A percentile compares a stretch with the other conserved stretches of the same genome.
phyloP scores from a whole-genome alignment of 2,113 vertebrate species.

The Cyprinodon variegatus region DNA sequence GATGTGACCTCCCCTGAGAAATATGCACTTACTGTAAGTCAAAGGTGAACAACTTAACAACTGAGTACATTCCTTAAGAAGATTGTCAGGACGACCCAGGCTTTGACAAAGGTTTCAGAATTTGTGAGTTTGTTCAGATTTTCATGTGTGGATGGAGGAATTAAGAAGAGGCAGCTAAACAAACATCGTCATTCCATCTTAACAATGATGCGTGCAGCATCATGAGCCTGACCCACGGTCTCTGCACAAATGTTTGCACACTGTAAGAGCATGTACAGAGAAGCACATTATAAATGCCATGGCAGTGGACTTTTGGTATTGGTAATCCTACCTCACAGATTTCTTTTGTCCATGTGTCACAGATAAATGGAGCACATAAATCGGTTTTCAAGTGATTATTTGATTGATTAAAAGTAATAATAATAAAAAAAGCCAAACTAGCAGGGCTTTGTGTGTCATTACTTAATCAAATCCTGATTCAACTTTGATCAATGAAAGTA shows the following conservation, averaged over 20 bases:
- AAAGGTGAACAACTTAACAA: slow-evolving; percentile 22
- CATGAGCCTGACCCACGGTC: not conserved
- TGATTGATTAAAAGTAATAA: not conserved
- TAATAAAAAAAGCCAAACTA: not conserved
- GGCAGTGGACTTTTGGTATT: not conserved
- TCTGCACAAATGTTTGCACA: not conserved
- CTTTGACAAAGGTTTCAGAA: slow-evolving; percentile 4
- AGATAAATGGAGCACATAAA: not conserved
- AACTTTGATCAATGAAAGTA: too few relatives aligned
- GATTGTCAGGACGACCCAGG: not conserved
- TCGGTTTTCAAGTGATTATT: not conserved
- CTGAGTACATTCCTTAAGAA: slow-evolving; percentile 1
- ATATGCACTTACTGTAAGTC: slow-evolving; percentile 36
- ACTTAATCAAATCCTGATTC: too few relatives aligned
- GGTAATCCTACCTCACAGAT: not conserved
- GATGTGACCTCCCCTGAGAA: slow-evolving; percentile 40
- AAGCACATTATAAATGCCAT: not conserved
- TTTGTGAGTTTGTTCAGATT: not conserved
- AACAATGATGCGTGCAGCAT: slow-evolving; percentile 9
- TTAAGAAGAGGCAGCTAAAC: not conserved
- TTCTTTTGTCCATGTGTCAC: not conserved
- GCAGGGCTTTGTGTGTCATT: too few relatives aligned
- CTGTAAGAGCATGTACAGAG: not conserved
- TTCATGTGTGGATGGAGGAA: slow-evolving; percentile 9
- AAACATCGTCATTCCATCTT: slow-evolving; percentile 6